Conservation (phyloP, 2,797 vertebrate genomes). For the Semotilus atromaculatus region DNA sequence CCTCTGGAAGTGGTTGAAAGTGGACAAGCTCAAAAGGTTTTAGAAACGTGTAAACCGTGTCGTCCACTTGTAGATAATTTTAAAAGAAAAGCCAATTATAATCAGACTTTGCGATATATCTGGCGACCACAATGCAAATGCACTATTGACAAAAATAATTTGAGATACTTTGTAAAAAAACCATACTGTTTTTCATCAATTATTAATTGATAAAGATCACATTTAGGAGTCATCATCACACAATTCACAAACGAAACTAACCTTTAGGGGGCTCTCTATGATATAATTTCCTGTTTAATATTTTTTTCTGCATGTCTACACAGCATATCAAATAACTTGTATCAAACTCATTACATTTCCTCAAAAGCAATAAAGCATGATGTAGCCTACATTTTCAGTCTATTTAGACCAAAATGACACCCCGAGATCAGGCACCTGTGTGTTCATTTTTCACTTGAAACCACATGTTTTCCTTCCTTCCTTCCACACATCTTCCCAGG, state of each 20-base stretch:
- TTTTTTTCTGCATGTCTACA: no score
- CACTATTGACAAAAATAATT: no score
- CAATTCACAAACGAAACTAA: neutral
- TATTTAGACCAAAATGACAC: neutral
- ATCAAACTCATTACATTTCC: neutral
- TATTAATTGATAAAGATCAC: neutral
- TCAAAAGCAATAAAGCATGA: conserved; percentile 3
- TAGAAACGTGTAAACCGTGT: no score
- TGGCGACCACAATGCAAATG: no score
- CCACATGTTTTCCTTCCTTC: neutral
- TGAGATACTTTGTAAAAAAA: no score
- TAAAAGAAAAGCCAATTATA: no score
- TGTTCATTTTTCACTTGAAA: neutral
- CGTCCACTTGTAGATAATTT: no score
- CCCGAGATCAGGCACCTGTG: neutral
- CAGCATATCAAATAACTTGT: neutral
- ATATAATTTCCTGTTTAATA: neutral
- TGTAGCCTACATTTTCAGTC: neutral
- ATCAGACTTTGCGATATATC: no score
- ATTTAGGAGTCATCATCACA: neutral
- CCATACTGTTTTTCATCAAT: no score
- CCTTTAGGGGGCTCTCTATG: neutral
- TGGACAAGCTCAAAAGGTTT: no score
- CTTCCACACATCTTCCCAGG: conserved; percentile 21
- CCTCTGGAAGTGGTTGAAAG: no score